Percentiles rank a stretch among this genome's conserved stretches.
Conservation (phyloP, 2,888 invertebrate genomes). For the Sesia bembeciformis region DNA sequence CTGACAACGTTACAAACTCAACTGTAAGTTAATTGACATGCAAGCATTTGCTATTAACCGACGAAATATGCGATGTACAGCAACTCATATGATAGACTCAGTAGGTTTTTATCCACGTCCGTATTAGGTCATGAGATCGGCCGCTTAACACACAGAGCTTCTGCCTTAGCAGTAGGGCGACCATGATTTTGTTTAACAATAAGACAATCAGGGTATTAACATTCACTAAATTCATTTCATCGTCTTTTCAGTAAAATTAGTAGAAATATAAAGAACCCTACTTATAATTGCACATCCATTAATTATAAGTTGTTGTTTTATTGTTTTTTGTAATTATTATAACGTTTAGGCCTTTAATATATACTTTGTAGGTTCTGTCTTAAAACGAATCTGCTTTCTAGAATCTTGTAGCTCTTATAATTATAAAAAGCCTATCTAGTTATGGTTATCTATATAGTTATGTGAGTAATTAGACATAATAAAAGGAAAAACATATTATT, state of each 20-base stretch:
- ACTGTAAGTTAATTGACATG: no score
- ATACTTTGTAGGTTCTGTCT: no score
- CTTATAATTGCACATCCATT: no score
- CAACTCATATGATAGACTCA: not conserved
- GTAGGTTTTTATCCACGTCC: not conserved
- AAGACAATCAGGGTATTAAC: slow-evolving; percentile 4
- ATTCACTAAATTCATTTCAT: not conserved
- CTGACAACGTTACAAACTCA: no score
- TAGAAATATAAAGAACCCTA: no score
- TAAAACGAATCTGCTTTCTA: no score
- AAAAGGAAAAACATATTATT: not conserved
- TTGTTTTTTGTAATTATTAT: no score
- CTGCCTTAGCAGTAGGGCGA: slow-evolving; percentile 21
- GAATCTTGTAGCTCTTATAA: no score
- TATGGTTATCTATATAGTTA: no score
- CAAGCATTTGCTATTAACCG: not conserved
- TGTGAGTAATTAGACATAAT: not conserved
- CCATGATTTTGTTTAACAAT: slow-evolving; percentile 9
- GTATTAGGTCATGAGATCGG: slow-evolving; percentile 60
- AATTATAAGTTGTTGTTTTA: no score
- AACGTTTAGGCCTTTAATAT: no score
- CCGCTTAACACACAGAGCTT: slow-evolving; percentile 48
- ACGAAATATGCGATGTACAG: not conserved
- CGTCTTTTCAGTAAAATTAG: no score
- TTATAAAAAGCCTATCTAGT: not conserved